Percentiles rank a stretch among this genome's conserved stretches.
Conservation (phyloP, 2,113 vertebrate genomes). For the Sylvia atricapilla region DNA sequence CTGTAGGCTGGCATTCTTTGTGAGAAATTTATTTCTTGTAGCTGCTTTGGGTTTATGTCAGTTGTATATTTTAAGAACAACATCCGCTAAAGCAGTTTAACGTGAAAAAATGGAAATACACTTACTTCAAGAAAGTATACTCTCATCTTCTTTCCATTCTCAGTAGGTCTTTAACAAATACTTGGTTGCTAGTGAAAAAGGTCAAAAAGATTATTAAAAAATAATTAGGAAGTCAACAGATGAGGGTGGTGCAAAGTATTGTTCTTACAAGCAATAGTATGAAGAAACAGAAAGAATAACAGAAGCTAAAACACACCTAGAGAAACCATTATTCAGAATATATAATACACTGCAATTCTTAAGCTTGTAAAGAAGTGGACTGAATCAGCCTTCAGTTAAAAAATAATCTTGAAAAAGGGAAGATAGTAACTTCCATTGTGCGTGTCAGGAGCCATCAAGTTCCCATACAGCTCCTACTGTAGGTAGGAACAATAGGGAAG, state of each 20-base stretch:
- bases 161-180: neutral
- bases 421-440: neutral
- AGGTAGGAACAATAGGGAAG: neutral
- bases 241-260: neutral
- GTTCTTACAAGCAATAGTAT: neutral
- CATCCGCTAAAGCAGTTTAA: conserved; percentile 44
- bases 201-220: neutral
- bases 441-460: neutral
- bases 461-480: neutral
- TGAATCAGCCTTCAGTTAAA: neutral
- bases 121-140: conserved; percentile 49
- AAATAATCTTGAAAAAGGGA: neutral
- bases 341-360: neutral
- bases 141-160: neutral
- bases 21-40: conserved; percentile 54
- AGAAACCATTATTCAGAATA: neutral
- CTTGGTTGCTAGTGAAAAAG: neutral
- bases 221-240: neutral
- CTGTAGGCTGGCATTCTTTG: conserved; percentile 40
- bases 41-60: conserved; percentile 39
- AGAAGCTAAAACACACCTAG: neutral
- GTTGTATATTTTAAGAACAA: conserved; percentile 53
- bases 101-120: conserved; percentile 58
- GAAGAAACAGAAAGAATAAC: neutral
- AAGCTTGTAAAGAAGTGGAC: neutral